Percentiles rank a stretch among this genome's conserved stretches.
Conservation (phyloP, 2,113 vertebrate genomes). For the Puffinus mauretanicus region DNA sequence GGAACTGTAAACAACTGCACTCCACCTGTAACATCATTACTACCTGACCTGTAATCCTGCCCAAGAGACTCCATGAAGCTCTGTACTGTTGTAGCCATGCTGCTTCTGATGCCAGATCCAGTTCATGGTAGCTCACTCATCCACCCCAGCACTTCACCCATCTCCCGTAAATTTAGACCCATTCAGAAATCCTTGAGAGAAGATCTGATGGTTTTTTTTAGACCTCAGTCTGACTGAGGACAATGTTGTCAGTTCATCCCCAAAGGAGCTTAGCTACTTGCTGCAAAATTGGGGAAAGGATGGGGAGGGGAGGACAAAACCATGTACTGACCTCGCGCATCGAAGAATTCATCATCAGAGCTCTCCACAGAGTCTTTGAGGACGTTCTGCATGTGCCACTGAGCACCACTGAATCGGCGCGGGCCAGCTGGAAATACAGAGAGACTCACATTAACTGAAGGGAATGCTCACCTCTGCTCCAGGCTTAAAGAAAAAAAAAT, state of each 20-base stretch:
- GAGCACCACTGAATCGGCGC: constrained; percentile 76
- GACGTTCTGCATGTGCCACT: constrained; percentile 87
- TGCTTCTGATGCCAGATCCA: background rate
- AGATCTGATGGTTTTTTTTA: background rate
- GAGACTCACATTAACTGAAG: background rate
- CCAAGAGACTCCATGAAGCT: background rate
- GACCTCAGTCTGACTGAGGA: background rate
- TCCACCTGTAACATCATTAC: background rate
- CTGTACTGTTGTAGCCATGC: background rate
- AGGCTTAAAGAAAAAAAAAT: background rate
- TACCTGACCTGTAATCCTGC: background rate
- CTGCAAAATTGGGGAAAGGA: background rate
- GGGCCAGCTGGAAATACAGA: constrained; percentile 72
- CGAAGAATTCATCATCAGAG: constrained; percentile 98
- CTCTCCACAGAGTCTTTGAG: constrained; percentile 91
- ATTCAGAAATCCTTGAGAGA: background rate
- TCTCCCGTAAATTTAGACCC: background rate
- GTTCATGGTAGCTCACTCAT: accelerated
- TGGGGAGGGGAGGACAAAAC: background rate
- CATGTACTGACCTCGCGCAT: constrained; percentile 87
- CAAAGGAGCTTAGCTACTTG: background rate
- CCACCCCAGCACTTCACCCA: background rate
- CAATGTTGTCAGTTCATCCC: background rate
- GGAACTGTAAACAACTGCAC: background rate
- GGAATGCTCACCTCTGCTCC: background rate